A percentile compares a stretch with the other conserved stretches of the same genome.
Evolutionary conservation across 1,140 invertebrate genomes (phyloP).

Genomic region (Tetraneura akinire): DNA sequence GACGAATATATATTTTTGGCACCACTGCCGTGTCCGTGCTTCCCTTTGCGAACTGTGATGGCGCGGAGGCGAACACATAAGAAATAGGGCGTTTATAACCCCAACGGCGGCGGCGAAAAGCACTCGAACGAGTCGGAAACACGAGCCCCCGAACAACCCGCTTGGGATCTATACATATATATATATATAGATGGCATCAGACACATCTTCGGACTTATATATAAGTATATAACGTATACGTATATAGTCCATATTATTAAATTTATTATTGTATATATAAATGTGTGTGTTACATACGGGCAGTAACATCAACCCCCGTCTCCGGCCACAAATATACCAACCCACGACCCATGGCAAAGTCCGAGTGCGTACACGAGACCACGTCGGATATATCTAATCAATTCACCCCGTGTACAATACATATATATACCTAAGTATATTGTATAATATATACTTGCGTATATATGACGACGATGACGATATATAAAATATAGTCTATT

Average conservation of each 20-base stretch:
- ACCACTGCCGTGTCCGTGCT: neutral
- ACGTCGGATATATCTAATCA: slow-evolving; percentile 32
- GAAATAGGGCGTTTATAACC: slow-evolving; percentile 31
- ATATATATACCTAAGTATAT: too few relatives aligned
- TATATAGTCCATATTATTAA: slow-evolving; percentile 40
- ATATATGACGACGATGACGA: neutral
- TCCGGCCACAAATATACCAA: too few relatives aligned
- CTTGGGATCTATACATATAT: slow-evolving; percentile 31
- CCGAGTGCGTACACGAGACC: too few relatives aligned
- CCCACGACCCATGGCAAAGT: too few relatives aligned
- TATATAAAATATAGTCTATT: too few relatives aligned
- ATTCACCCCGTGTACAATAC: neutral
- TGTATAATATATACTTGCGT: too few relatives aligned
- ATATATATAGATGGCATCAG: neutral
- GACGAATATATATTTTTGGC: neutral
- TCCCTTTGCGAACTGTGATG: neutral
- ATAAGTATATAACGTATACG: neutral
- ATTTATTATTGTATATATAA: too few relatives aligned
- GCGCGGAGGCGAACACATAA: neutral
- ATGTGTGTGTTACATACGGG: too few relatives aligned
- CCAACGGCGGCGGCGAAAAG: slow-evolving; percentile 21
- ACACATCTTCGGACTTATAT: slow-evolving; percentile 16
- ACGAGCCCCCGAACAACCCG: slow-evolving; percentile 29
- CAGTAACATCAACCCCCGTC: neutral
- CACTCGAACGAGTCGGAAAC: slow-evolving; percentile 25